Base-by-base conservation (phyloP, 64 coral and sea anemone species). In the Astreopora myriophthalma region DNA sequence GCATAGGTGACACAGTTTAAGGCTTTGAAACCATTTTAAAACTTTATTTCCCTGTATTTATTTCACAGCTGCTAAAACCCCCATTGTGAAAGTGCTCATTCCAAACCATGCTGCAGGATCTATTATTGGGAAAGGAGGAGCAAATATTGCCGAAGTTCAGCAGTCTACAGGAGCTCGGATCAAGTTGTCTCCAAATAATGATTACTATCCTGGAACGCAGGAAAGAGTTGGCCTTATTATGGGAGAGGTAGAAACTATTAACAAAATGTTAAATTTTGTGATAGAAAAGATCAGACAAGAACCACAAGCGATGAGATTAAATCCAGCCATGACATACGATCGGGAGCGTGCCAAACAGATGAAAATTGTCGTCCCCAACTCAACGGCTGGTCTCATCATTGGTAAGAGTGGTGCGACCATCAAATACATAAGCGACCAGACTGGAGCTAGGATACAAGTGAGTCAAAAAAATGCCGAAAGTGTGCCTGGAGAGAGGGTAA, bases 91-190 rank as follows among this genome's bases (percentile, higher is more conserved):
- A 85, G 91, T 95, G 37, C 74, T 99, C 23, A 92, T 99, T 17
- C 97, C 97, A 10, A 99, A 96, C 70, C 89, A 99, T 95, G 94
- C 94, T 2, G 97, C 97, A n/a, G 97, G 97, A 30, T 99, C 97
- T 26, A 99, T 99, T 73, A 99, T 99, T 73, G 97, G 97, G 48
- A 99, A 99, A 83, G 94, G 94, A 71, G 97, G 97, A 32, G 94
- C 95, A 29, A 99, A 95, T 52, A 99, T 99, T 52, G 94, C 94
- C 11, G 86, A 93, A 74, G 87, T 99, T 20, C 97, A 99, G 38
- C 94, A 99, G 71, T 67, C 55, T 17, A 99, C 97, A 61, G 97
- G 97, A 83, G 97, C 97, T 76, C 80, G 91, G 16, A 95, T 99
- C 76, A 99, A 99, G 63, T 71, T 99, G 58, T 99, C 97, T 29